These are phyloP conservation scores for Perdita meconis DNA, from an alignment of 2,888 invertebrate species.

Conservation along the genomic window DNA sequence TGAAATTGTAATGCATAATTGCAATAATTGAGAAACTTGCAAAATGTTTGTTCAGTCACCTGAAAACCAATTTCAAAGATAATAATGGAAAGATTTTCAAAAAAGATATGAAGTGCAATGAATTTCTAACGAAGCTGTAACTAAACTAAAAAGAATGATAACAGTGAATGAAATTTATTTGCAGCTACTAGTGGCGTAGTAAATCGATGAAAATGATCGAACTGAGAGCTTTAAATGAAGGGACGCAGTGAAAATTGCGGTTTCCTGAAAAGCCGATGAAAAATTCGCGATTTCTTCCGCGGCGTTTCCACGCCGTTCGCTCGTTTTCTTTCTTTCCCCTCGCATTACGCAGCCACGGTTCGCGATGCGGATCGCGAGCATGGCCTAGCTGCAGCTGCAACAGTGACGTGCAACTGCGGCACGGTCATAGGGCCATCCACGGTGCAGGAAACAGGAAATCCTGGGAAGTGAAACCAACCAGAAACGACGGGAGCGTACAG, in stretches of 20 bases:
- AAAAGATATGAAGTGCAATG: too few relatives aligned
- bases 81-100: too few relatives aligned
- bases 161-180: too few relatives aligned
- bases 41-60: too few relatives aligned
- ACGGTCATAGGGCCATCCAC: slow-evolving; percentile 64
- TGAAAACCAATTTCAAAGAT: too few relatives aligned
- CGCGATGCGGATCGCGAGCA: slow-evolving; percentile 53
- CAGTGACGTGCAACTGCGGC: slow-evolving; percentile 46
- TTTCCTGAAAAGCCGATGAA: background rate
- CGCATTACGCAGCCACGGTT: slow-evolving; percentile 40
- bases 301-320: slow-evolving; percentile 20
- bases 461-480: slow-evolving; percentile 79
- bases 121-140: too few relatives aligned
- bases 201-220: background rate
- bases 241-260: too few relatives aligned
- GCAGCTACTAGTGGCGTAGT: too few relatives aligned
- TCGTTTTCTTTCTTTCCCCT: slow-evolving; percentile 36
- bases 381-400: slow-evolving; percentile 44
- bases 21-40: too few relatives aligned
- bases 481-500: slow-evolving; percentile 74
- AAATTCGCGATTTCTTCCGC: slow-evolving; percentile 19
- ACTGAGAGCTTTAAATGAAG: background rate
- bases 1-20: too few relatives aligned
- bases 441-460: slow-evolving; percentile 81
- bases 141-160: too few relatives aligned